Conservation (phyloP, 1,140 invertebrate genomes). For the Drosophila mojavensis region DNA sequence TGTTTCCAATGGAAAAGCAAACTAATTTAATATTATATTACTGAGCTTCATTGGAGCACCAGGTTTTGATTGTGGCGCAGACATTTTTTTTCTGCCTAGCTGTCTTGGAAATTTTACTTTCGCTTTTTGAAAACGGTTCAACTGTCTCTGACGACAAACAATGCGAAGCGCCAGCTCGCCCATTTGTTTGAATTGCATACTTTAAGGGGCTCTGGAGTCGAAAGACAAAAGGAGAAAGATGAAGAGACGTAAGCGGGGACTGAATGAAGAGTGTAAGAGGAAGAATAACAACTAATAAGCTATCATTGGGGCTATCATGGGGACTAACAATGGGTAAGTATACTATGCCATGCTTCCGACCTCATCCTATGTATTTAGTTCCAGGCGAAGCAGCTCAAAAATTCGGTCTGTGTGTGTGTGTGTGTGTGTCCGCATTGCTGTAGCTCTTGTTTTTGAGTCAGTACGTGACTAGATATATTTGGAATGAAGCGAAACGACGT, state of each 20-base stretch:
- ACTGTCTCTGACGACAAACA: background rate
- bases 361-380: background rate
- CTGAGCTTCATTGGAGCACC: background rate
- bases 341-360: background rate
- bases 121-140: background rate
- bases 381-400: background rate
- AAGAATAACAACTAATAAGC: background rate
- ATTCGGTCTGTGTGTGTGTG: background rate
- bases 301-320: slow-evolving; percentile 17
- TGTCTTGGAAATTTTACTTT: slow-evolving; percentile 2
- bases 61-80: background rate
- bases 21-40: background rate
- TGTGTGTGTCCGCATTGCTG: slow-evolving; percentile 1
- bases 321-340: slow-evolving; percentile 3
- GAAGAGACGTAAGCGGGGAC: background rate
- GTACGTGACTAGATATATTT: slow-evolving; percentile 36
- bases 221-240: background rate
- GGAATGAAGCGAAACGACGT: slow-evolving; percentile 1
- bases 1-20: background rate
- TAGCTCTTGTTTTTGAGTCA: slow-evolving; percentile 11
- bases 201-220: slow-evolving; percentile 10
- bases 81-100: background rate
- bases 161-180: background rate
- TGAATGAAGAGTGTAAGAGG: background rate
- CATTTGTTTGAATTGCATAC: slow-evolving; percentile 20